A percentile compares a stretch with the other conserved stretches of the same genome.
phyloP scores from a whole-genome alignment of 2,797 vertebrate species.

The Eleutherodactylus coqui region DNA sequence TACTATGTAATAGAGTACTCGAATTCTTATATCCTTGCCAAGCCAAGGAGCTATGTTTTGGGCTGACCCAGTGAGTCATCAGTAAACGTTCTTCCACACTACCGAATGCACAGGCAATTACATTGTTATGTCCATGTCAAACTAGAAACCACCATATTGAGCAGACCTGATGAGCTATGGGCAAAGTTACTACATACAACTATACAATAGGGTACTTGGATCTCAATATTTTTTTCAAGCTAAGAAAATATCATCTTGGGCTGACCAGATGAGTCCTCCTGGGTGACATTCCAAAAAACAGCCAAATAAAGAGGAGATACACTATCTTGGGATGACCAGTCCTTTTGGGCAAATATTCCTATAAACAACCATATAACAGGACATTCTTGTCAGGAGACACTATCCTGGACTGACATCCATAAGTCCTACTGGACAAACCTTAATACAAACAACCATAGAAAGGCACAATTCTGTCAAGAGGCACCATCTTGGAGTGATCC shows the following conservation, averaged over 20 bases:
- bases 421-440: not conserved
- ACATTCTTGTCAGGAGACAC: not conserved
- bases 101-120: not conserved
- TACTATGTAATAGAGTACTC: not conserved
- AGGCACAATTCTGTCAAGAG: not conserved
- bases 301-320: not conserved
- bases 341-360: not conserved
- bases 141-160: not conserved
- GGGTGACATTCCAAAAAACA: not conserved
- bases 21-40: not conserved
- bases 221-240: not conserved
- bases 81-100: not conserved
- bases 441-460: not conserved
- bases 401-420: not conserved
- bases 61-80: not conserved
- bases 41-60: not conserved
- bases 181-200: not conserved
- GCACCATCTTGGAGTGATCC: not conserved
- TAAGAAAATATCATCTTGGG: not conserved
- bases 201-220: not conserved
- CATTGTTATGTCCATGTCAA: not conserved
- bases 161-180: not conserved
- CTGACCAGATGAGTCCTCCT: not conserved
- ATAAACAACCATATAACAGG: not conserved
- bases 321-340: not conserved